Evolutionary conservation across 2,113 vertebrate genomes (phyloP).

Genomic region (Formicarius rufipectus): DNA sequence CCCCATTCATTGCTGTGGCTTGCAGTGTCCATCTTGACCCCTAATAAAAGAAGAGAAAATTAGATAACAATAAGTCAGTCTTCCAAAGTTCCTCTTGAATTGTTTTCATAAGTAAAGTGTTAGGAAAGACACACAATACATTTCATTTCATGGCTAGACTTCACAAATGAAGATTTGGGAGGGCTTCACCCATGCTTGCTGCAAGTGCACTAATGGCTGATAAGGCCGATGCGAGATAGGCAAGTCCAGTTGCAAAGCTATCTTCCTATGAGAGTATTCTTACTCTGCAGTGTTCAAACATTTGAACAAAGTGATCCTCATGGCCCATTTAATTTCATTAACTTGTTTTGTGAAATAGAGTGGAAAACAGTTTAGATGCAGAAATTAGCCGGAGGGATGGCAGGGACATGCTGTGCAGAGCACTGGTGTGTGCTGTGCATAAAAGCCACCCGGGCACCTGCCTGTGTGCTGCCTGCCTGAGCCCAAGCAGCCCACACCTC

Average conservation of each 20-base stretch:
- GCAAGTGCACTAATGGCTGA: too few relatives aligned
- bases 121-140: neutral
- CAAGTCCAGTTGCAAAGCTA: too few relatives aligned
- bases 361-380: neutral
- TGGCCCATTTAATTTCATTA: neutral
- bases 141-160: too few relatives aligned
- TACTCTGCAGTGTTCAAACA: neutral
- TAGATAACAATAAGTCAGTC: neutral
- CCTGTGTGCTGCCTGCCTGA: rapidly evolving
- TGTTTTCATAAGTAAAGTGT: neutral
- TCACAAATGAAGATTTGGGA: too few relatives aligned
- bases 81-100: neutral
- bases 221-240: too few relatives aligned
- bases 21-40: slow-evolving; percentile 96
- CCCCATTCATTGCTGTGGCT: slow-evolving; percentile 88
- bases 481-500: rapidly evolving
- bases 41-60: slow-evolving; percentile 40
- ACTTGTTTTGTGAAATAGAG: neutral
- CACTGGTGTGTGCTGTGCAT: rapidly evolving
- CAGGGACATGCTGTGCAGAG: neutral
- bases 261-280: neutral
- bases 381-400: neutral
- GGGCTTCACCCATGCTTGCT: too few relatives aligned
- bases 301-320: neutral
- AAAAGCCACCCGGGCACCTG: rapidly evolving